These are phyloP conservation scores for Rafetus swinhoei DNA, from an alignment of 2,113 vertebrate species.

Conservation along the genomic window DNA sequence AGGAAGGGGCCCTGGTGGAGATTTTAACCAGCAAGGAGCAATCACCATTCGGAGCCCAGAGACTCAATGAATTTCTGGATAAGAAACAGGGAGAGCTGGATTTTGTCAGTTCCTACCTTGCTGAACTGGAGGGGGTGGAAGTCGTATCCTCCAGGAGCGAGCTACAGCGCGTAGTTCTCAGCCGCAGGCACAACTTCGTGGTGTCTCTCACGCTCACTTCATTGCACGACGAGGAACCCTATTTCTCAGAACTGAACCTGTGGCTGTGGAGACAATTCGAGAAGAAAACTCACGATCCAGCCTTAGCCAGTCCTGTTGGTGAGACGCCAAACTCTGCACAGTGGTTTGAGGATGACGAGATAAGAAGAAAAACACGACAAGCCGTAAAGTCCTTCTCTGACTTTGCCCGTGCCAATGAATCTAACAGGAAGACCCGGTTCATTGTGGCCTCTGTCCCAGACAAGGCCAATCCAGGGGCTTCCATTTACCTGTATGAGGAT, in stretches of 20 bases:
- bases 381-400: too few relatives aligned
- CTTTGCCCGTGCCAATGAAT: too few relatives aligned
- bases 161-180: background rate
- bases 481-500: constrained; percentile 13
- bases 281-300: background rate
- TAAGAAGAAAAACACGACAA: too few relatives aligned
- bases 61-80: constrained; percentile 22
- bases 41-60: constrained; percentile 27
- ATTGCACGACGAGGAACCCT: background rate
- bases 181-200: background rate
- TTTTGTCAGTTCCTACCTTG: background rate
- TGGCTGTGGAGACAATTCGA: background rate
- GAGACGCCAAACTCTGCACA: too few relatives aligned
- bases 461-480: background rate
- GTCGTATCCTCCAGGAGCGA: background rate
- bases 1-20: constrained; percentile 8
- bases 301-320: background rate
- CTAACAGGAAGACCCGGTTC: too few relatives aligned
- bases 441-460: background rate
- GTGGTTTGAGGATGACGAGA: background rate
- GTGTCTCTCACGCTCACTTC: constrained; percentile 43
- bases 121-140: background rate
- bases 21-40: background rate
- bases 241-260: background rate
- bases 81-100: constrained; percentile 10